Conservation (phyloP, 2,797 vertebrate species). For the Acropternis orthonyx region DNA sequence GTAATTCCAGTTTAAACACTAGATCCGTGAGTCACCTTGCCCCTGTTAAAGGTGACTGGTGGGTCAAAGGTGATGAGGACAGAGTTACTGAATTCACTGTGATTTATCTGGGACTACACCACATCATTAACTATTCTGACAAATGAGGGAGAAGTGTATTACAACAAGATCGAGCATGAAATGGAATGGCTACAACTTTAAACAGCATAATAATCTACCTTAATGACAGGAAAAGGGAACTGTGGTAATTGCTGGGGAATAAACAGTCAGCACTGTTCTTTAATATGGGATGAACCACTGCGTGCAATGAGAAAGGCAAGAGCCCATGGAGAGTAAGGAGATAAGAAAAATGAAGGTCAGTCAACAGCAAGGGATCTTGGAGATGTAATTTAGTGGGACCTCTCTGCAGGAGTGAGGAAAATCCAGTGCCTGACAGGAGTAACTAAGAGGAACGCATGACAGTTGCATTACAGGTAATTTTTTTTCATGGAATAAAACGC, state of each 20-base stretch:
- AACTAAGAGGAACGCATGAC: background rate
- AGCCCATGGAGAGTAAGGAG: accelerated
- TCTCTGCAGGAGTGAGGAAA: background rate
- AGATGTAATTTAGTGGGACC: background rate
- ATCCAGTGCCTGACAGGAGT: background rate
- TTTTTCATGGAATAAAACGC: background rate
- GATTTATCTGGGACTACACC: background rate
- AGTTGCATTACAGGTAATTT: background rate
- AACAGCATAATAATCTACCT: background rate
- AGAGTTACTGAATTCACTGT: background rate
- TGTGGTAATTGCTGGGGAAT: background rate
- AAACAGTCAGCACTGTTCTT: background rate
- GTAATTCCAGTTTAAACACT: background rate
- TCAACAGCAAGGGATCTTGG: background rate
- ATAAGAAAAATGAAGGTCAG: background rate
- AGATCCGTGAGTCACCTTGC: background rate
- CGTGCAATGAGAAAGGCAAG: background rate
- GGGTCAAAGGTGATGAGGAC: background rate
- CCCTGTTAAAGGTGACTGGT: background rate
- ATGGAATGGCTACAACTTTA: background rate
- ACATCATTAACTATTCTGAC: background rate
- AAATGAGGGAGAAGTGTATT: background rate
- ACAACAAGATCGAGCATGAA: background rate
- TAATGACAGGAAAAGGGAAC: background rate
- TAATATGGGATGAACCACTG: accelerated